These are phyloP conservation scores for Rallus limicola DNA, from an alignment of 2,113 vertebrate species.

Conservation along the genomic window DNA sequence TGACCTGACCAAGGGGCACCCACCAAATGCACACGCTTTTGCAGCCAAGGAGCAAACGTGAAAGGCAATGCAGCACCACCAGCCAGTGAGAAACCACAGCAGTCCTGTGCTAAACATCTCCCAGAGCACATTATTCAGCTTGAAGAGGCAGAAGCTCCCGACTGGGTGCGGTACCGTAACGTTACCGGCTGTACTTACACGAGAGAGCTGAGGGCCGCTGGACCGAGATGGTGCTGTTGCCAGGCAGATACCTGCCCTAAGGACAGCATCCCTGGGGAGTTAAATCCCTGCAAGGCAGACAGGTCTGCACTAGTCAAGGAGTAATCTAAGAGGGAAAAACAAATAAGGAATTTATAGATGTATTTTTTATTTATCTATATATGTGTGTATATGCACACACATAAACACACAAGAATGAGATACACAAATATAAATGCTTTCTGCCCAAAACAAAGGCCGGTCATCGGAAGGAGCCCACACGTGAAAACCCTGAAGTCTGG, in stretches of 20 bases:
- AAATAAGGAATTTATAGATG: neutral
- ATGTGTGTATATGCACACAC: rapidly evolving
- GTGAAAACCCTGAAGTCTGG: neutral
- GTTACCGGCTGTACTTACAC: constrained; percentile 83
- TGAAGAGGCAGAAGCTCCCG: neutral
- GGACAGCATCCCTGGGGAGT: constrained; percentile 92
- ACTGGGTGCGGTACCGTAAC: rapidly evolving
- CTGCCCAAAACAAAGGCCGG: neutral
- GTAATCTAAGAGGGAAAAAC: constrained; percentile 82
- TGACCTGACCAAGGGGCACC: neutral
- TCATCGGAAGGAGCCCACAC: neutral
- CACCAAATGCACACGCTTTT: rapidly evolving
- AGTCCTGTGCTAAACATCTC: neutral
- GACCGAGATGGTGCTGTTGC: constrained; percentile 97
- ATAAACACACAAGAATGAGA: neutral
- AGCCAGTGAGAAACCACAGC: neutral
- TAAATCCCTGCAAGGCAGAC: constrained; percentile 93
- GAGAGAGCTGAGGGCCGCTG: constrained; percentile 93
- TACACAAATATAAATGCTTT: neutral
- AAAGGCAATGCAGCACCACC: neutral
- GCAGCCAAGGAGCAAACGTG: neutral
- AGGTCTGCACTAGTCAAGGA: constrained; percentile 95
- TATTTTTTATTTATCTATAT: too few relatives aligned
- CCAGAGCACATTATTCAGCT: neutral
- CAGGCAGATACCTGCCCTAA: constrained; percentile 96